These are phyloP conservation scores for Adelosebastes latens DNA, from an alignment of 2,797 vertebrate genomes.

Conservation along the genomic window DNA sequence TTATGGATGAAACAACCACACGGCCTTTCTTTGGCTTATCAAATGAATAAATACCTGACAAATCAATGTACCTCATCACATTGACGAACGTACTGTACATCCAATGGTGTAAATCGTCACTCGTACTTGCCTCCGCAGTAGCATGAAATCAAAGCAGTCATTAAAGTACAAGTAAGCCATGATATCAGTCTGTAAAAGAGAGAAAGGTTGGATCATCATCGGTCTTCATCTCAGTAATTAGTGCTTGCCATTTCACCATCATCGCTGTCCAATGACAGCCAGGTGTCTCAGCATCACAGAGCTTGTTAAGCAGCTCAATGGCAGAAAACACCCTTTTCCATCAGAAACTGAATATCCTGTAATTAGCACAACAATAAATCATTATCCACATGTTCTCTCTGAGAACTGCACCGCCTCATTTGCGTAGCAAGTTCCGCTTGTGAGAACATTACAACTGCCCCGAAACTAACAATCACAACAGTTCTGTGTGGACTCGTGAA, in stretches of 20 bases:
- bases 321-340: fast-evolving
- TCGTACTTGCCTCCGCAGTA: not conserved
- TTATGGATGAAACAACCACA: not conserved
- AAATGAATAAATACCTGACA: not conserved
- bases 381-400: not conserved
- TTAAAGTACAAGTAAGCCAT: not conserved
- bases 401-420: not conserved
- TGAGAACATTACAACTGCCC: not conserved
- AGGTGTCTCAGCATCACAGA: not conserved
- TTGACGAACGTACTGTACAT: fast-evolving
- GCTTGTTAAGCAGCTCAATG: not conserved
- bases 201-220: not conserved
- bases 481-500: not conserved
- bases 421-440: not conserved
- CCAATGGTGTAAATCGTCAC: too few relatives aligned
- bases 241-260: not conserved
- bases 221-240: not conserved
- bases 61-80: not conserved
- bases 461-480: not conserved
- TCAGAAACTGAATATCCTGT: not conserved
- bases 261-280: not conserved
- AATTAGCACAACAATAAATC: constrained; percentile 7
- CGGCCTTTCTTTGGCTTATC: not conserved
- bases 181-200: not conserved
- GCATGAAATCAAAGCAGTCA: not conserved